These are phyloP conservation scores for Astur gentilis DNA, from an alignment of 2,113 vertebrate species.

Conservation along the genomic window DNA sequence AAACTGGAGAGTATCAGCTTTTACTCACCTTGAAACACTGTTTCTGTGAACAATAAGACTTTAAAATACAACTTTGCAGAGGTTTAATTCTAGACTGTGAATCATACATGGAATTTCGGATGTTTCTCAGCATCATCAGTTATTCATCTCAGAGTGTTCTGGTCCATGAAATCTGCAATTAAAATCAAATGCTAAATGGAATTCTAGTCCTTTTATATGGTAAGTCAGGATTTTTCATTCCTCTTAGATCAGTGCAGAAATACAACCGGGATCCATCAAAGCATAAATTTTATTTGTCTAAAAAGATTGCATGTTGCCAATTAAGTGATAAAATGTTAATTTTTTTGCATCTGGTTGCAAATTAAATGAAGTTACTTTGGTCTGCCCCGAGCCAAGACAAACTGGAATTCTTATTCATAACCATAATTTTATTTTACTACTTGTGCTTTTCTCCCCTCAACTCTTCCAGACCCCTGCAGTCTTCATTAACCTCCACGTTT, in stretches of 20 bases:
- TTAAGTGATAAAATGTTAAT: not conserved
- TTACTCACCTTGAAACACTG: not conserved
- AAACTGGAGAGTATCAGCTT: not conserved
- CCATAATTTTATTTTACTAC: not conserved
- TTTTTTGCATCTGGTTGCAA: not conserved
- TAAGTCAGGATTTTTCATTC: constrained; percentile 16
- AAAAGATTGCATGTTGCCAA: not conserved
- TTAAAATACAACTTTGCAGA: not conserved
- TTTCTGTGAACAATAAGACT: not conserved
- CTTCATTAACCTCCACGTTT: constrained; percentile 25
- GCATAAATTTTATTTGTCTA: constrained; percentile 1
- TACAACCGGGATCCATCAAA: constrained; percentile 24
- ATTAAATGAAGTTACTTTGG: not conserved
- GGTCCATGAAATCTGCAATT: constrained; percentile 29
- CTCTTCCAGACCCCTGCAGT: not conserved
- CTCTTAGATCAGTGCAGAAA: not conserved
- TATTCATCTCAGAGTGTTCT: constrained; percentile 5
- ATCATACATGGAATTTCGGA: not conserved
- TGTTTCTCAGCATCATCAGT: not conserved
- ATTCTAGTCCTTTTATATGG: constrained; percentile 21
- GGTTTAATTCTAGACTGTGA: not conserved
- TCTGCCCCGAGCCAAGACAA: not conserved
- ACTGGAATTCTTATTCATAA: not conserved
- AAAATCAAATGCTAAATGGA: constrained; percentile 27
- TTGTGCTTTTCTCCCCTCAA: not conserved